Evolutionary conservation across 2,113 vertebrate species (phyloP).

Genomic region (Crotophaga sulcirostris): DNA sequence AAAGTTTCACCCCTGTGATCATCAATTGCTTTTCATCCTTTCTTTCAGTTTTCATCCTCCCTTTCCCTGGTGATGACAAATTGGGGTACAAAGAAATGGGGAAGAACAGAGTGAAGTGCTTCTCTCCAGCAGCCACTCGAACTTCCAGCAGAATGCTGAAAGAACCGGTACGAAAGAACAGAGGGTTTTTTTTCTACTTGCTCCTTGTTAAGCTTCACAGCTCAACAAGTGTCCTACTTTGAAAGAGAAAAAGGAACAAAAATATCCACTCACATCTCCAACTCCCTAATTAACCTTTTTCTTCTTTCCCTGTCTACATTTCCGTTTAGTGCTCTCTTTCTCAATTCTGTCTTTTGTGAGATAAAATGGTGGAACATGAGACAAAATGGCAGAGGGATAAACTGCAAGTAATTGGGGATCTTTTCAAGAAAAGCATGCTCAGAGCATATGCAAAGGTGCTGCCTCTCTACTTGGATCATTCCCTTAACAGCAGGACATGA

Average conservation of each 20-base stretch:
- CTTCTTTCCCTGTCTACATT: neutral
- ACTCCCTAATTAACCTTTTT: neutral
- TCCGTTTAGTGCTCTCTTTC: neutral
- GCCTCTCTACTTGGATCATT: neutral
- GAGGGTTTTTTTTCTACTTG: neutral
- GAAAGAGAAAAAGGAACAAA: neutral
- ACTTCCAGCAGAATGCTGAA: conserved; percentile 62
- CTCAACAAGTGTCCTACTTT: conserved; percentile 43
- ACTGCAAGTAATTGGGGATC: neutral
- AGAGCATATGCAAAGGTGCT: neutral
- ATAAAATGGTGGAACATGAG: neutral
- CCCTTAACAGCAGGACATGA: neutral
- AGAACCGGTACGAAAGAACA: neutral
- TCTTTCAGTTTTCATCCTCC: conserved; percentile 33
- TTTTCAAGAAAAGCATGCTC: neutral
- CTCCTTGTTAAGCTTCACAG: conserved; percentile 32
- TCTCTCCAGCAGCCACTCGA: conserved; percentile 55
- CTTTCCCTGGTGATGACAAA: conserved; percentile 51
- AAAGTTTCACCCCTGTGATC: conserved; percentile 46
- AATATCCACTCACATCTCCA: neutral
- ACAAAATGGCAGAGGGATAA: conserved; percentile 13
- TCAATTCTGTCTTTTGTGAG: neutral
- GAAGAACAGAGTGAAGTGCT: conserved; percentile 48
- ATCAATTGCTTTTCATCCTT: conserved; percentile 35
- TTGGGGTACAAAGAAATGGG: conserved; percentile 54